phyloP scores from a whole-genome alignment of 2,888 invertebrate genomes.

The Hedya salicella region DNA sequence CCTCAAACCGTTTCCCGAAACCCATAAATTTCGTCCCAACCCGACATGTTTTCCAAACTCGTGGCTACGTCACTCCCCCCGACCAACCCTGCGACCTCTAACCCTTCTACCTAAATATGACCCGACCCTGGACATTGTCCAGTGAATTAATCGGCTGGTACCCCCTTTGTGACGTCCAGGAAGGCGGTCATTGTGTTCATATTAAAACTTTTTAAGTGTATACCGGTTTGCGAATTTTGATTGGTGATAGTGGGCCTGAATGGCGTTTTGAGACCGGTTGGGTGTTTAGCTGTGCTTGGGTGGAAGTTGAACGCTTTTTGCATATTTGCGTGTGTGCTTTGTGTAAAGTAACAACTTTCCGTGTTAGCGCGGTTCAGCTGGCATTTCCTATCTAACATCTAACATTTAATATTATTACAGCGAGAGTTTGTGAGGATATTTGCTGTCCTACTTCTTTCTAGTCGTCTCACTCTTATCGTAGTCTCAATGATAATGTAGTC shows the following conservation, averaged over 20 bases:
- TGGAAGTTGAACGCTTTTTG: slow-evolving; percentile 20
- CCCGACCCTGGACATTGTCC: slow-evolving; percentile 79
- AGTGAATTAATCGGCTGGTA: slow-evolving; percentile 81
- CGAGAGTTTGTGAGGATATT: no score
- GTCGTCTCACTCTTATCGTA: no score
- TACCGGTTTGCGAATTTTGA: slow-evolving; percentile 61
- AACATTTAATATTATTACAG: no score
- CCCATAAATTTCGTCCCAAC: slow-evolving; percentile 71
- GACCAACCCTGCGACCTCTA: slow-evolving; percentile 78
- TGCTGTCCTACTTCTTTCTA: no score
- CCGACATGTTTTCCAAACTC: slow-evolving; percentile 77
- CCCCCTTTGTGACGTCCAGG: slow-evolving; percentile 73
- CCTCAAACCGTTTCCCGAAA: slow-evolving; percentile 49
- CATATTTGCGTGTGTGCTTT: not conserved
- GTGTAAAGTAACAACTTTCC: no score
- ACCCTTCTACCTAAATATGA: slow-evolving; percentile 83
- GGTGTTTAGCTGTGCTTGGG: slow-evolving; percentile 31
- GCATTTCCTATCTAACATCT: no score
- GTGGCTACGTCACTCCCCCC: slow-evolving; percentile 75
- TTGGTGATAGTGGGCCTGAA: slow-evolving; percentile 21
- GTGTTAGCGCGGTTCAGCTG: no score
- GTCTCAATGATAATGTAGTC: no score
- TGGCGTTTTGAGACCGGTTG: slow-evolving; percentile 43
- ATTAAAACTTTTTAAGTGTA: slow-evolving; percentile 80
- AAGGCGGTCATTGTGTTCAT: slow-evolving; percentile 71